Conservation (phyloP, 2,888 invertebrate genomes). For the Ophraella communa region DNA sequence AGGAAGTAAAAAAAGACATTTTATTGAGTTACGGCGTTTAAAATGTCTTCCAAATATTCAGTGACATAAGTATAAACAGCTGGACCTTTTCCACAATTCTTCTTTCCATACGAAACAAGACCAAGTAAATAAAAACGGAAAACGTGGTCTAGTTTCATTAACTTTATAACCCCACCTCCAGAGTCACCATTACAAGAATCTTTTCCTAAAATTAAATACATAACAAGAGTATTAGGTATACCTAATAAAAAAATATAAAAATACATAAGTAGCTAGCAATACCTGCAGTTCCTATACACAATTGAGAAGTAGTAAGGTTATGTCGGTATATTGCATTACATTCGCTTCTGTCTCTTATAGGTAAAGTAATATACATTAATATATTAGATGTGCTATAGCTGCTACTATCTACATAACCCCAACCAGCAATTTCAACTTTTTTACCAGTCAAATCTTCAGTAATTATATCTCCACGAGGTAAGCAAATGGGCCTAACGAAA, state of each 20-base stretch:
- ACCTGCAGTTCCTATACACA: conserved; percentile 8
- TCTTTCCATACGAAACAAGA: conserved; percentile 63
- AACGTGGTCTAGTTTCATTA: conserved; percentile 51
- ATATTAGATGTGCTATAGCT: not conserved
- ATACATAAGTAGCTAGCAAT: not conserved
- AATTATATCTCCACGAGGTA: conserved; percentile 60
- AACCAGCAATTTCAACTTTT: conserved; percentile 64
- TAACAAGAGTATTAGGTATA: too few relatives aligned
- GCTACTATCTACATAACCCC: conserved; percentile 53
- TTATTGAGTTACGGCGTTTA: conserved; percentile 55
- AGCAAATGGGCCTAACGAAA: conserved; percentile 67
- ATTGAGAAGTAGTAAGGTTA: conserved; percentile 21
- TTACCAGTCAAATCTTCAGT: conserved; percentile 55
- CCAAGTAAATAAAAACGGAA: conserved; percentile 63
- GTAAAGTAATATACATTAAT: conserved; percentile 29
- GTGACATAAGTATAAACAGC: conserved; percentile 73
- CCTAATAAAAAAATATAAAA: not conserved
- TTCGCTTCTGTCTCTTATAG: conserved; percentile 25
- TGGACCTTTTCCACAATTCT: conserved; percentile 62
- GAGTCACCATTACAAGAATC: conserved; percentile 74
- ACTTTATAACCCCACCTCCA: conserved; percentile 67
- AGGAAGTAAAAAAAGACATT: not conserved
- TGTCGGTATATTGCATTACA: conserved; percentile 27
- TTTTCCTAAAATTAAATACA: conserved; percentile 47
- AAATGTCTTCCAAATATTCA: conserved; percentile 70